Conservation (phyloP, 2,888 invertebrate species). For the Hesperia comma region DNA sequence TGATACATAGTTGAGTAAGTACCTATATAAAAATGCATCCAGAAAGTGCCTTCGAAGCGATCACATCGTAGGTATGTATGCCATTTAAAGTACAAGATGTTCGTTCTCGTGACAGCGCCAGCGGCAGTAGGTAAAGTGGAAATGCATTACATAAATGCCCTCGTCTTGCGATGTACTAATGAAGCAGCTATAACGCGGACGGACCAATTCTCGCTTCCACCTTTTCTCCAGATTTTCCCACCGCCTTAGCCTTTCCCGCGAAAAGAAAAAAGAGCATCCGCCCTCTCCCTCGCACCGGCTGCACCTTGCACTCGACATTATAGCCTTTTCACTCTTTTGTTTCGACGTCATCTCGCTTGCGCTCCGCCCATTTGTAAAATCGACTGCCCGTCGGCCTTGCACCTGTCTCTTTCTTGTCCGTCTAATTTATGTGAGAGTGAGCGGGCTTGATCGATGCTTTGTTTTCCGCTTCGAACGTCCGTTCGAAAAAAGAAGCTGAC, state of each 20-base stretch:
- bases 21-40: no score
- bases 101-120: not conserved
- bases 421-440: slow-evolving; percentile 83
- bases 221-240: slow-evolving; percentile 77
- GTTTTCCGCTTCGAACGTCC: slow-evolving; percentile 75
- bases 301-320: slow-evolving; percentile 77
- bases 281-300: slow-evolving; percentile 66
- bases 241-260: slow-evolving; percentile 69
- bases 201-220: slow-evolving; percentile 52
- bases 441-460: slow-evolving; percentile 82
- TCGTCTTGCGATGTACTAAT: slow-evolving; percentile 40
- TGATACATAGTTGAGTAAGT: no score
- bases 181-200: slow-evolving; percentile 44
- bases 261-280: slow-evolving; percentile 48
- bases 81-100: not conserved
- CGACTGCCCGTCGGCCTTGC: slow-evolving; percentile 77
- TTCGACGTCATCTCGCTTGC: slow-evolving; percentile 75
- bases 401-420: slow-evolving; percentile 81
- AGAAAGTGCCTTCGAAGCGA: no score
- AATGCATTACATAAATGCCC: slow-evolving; percentile 47
- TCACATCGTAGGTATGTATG: not conserved
- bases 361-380: slow-evolving; percentile 84
- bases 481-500: slow-evolving; percentile 66
- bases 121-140: slow-evolving; percentile 9
- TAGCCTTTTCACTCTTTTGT: slow-evolving; percentile 81